These are phyloP conservation scores for Drosophila pseudotalamancana DNA, from an alignment of 2,888 invertebrate species.

Conservation along the genomic window DNA sequence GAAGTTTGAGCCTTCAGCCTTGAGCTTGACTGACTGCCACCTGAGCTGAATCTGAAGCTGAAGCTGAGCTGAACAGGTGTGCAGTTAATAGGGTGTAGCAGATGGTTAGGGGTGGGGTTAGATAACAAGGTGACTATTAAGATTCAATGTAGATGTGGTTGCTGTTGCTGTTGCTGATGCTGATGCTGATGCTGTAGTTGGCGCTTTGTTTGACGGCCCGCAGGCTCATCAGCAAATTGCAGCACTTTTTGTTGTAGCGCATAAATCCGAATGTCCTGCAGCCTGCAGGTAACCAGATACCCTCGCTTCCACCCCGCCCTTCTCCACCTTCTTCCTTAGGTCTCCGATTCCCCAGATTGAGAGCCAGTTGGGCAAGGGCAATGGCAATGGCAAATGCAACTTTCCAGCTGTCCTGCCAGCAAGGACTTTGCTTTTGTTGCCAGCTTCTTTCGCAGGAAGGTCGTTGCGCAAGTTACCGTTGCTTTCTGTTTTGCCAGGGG, in stretches of 20 bases:
- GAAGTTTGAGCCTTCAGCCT: conserved; percentile 12
- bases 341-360: too few relatives aligned
- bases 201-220: conserved; percentile 31
- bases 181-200: too few relatives aligned
- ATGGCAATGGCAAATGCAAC: conserved; percentile 45
- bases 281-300: conserved; percentile 28
- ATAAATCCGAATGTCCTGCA: conserved; percentile 52
- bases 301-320: too few relatives aligned
- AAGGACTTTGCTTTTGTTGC: conserved; percentile 36
- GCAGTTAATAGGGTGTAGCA: too few relatives aligned
- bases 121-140: neutral
- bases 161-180: too few relatives aligned
- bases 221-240: conserved; percentile 59
- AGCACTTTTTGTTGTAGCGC: conserved; percentile 35
- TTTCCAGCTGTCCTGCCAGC: conserved; percentile 27
- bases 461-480: conserved; percentile 33
- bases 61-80: too few relatives aligned
- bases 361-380: conserved; percentile 16
- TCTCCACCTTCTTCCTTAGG: too few relatives aligned
- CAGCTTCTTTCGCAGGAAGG: conserved; percentile 41
- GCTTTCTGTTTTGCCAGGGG: too few relatives aligned
- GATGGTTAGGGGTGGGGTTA: neutral
- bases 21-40: conserved; percentile 15
- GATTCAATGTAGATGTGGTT: too few relatives aligned
- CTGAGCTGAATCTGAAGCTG: too few relatives aligned